phyloP scores from a whole-genome alignment of 2,113 vertebrate genomes.

The Euleptes europaea region DNA sequence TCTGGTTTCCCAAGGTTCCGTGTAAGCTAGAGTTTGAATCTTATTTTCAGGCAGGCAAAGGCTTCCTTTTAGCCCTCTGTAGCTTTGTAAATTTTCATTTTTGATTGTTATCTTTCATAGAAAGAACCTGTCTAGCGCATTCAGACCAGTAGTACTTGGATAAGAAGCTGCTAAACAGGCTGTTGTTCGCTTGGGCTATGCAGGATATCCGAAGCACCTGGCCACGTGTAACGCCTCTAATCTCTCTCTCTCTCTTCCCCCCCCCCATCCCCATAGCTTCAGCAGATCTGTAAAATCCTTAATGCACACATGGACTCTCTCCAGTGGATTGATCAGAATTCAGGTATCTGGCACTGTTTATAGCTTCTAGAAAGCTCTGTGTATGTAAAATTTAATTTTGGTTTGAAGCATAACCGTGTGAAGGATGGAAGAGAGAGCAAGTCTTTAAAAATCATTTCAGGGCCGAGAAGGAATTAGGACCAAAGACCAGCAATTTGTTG shows the following conservation, averaged over 20 bases:
- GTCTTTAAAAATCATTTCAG: neutral
- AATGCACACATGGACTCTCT: conserved; percentile 98
- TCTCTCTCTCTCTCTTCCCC: neutral
- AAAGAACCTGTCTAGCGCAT: neutral
- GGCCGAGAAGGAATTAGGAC: neutral
- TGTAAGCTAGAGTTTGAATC: neutral
- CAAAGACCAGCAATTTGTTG: neutral
- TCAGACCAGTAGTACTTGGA: neutral
- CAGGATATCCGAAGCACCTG: neutral
- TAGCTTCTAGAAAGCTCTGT: neutral
- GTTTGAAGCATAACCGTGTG: neutral
- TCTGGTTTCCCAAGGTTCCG: neutral
- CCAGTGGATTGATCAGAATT: conserved; percentile 97
- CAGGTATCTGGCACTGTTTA: conserved; percentile 66
- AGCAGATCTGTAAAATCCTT: conserved; percentile 97
- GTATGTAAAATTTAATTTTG: neutral
- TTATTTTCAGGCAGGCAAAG: neutral
- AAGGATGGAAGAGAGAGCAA: neutral
- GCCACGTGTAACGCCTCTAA: neutral
- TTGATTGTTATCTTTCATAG: neutral
- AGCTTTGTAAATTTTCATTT: neutral
- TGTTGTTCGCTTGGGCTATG: neutral
- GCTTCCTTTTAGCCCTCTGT: neutral
- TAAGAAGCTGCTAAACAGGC: too few relatives aligned
- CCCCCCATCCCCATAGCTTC: conserved; percentile 74